Evolutionary conservation across 2,113 vertebrate genomes (phyloP), one percentile per base, ranked within the genome.

Genomic region (Ranitomeya variabilis): DNA sequence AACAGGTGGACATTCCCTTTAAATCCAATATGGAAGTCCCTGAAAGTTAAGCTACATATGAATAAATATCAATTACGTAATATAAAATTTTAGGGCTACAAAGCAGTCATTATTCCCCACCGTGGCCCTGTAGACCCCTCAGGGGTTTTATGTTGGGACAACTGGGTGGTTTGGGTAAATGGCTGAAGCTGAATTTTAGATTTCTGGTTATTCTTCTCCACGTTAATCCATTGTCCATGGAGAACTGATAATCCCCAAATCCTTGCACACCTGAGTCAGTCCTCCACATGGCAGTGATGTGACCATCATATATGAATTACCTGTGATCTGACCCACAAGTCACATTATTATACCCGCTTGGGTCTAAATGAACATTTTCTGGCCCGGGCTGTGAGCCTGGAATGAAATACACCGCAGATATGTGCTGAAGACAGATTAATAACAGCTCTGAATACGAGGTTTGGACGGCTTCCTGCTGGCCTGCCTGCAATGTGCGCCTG

Each of bases 361-460:
- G 59, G 80, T n/a, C 80, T 83, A 69, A 23, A 83, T 67, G 37
- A 69, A 83, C 19, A 31, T 26, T 69, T 64, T 64, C 18, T 81
- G 57, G 82, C 62, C 64, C 0, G 19, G 67, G 31, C 55, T 15
- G 12, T 37, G 69, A 45, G 55, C 55, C 37, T 71, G 84, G 84
- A 77, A 76, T 85, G 69, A 76, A 86, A 76, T 45, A 37, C 54
- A n/a, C 23, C 14, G 71, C 73, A 62, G 67, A 86, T 76, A 74
- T 59, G 83, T 37, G 66, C 67, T 71, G 66, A 59, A 45, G 23
- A 60, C 69, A 86, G 85, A 86, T 86, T 77, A 86, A 86, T 86
- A 86, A 86, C 85, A 85, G 83, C 83, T 76, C 66, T 14, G 67
- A 59, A 37, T 19, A 57, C 18, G 71, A 86, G 26, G 85, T 64